phyloP scores from a whole-genome alignment of 2,797 vertebrate species.

The Sebastes iracundus region DNA sequence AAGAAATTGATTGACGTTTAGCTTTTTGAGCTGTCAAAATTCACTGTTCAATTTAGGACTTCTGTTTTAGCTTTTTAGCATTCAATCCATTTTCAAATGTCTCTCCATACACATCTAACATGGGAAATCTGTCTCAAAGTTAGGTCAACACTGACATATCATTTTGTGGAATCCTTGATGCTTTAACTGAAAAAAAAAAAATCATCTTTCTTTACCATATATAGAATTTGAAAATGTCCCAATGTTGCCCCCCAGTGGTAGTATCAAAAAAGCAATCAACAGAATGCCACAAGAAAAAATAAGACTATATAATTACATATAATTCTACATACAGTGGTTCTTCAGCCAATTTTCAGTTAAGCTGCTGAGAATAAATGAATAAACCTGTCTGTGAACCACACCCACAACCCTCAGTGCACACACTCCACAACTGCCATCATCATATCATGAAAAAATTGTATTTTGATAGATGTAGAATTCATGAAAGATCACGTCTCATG shows the following conservation, averaged over 20 bases:
- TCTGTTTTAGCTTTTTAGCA: not conserved
- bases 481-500: not conserved
- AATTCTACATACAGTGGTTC: not conserved
- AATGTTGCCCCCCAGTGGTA: not conserved
- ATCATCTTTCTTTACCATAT: not conserved
- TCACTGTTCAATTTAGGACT: not conserved
- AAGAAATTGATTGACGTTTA: not conserved
- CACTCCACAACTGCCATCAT: not conserved
- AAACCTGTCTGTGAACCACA: not conserved
- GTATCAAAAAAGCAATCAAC: not conserved
- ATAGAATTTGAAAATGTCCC: not conserved
- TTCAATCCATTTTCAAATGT: not conserved
- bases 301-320: not conserved
- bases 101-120: not conserved
- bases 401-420: not conserved
- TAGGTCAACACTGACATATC: not conserved
- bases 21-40: not conserved
- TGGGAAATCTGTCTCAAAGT: not conserved
- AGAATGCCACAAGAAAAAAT: not conserved
- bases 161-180: not conserved
- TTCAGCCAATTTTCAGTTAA: not conserved
- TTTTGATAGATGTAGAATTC: not conserved
- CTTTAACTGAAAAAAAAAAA: not conserved
- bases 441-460: not conserved
- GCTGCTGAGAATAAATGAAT: not conserved